Conservation (phyloP, 2,797 vertebrate genomes). For the Erethizon dorsatum region DNA sequence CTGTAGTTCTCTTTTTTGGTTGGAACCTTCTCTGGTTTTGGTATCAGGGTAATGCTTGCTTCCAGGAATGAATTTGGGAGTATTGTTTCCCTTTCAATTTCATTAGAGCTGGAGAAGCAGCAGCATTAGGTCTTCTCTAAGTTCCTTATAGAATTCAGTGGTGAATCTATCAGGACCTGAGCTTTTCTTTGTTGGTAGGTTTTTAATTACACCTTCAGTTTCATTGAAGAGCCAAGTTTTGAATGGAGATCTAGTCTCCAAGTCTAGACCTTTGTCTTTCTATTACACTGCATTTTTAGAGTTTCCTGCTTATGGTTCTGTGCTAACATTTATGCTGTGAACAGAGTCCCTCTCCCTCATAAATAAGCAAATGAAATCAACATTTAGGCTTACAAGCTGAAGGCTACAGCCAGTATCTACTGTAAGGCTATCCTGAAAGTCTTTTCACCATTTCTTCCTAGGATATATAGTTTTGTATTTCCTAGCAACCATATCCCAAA, state of each 20-base stretch:
- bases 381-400: not conserved
- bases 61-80: not conserved
- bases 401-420: not conserved
- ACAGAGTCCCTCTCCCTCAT: conserved; percentile 56
- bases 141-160: not conserved
- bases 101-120: not conserved
- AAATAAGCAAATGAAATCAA: conserved; percentile 39
- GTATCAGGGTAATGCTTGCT: not conserved
- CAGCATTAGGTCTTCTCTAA: not conserved
- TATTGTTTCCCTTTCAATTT: not conserved
- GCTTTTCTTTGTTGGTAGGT: not conserved
- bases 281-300: not conserved
- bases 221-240: not conserved
- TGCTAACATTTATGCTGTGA: not conserved
- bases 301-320: not conserved
- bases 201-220: not conserved
- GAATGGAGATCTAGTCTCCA: not conserved
- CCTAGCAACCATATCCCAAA: not conserved
- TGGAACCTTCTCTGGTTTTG: not conserved
- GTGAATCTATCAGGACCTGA: not conserved
- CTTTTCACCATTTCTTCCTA: not conserved
- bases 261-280: not conserved
- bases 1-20: not conserved
- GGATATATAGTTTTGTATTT: not conserved
- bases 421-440: not conserved